Evolutionary conservation across 2,113 vertebrate species (phyloP).

Genomic region (Odocoileus virginianus): DNA sequence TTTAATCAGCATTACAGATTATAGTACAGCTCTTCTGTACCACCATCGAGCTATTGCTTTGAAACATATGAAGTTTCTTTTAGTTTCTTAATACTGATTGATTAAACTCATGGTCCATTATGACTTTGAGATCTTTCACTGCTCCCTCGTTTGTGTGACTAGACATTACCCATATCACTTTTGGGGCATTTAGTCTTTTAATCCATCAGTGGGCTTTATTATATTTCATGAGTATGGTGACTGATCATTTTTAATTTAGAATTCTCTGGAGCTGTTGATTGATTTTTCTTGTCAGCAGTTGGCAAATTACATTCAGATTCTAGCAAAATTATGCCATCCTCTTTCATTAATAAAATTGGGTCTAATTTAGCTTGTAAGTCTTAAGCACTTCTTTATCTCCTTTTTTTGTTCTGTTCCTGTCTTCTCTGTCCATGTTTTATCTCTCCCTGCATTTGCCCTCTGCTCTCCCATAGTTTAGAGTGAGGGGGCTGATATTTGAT

Average conservation of each 20-base stretch:
- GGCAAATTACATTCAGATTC: constrained; percentile 24
- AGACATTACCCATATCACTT: neutral
- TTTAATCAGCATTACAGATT: neutral
- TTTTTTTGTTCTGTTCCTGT: neutral
- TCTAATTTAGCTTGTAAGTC: neutral
- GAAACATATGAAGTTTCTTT: neutral
- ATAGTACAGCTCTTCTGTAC: neutral
- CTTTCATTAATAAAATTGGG: constrained; percentile 4
- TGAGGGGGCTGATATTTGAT: neutral
- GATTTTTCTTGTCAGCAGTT: constrained; percentile 6
- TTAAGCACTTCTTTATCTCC: neutral
- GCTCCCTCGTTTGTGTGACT: neutral
- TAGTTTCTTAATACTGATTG: neutral
- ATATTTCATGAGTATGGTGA: constrained; percentile 2
- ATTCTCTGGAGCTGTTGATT: constrained; percentile 10
- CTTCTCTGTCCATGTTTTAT: neutral
- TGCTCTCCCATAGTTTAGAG: neutral
- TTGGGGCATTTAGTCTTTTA: neutral
- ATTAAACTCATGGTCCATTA: neutral
- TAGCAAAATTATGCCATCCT: neutral
- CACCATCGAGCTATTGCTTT: neutral
- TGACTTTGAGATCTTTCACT: neutral
- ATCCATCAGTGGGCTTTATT: neutral
- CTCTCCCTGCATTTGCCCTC: neutral
- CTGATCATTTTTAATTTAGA: constrained; percentile 36